Conservation (phyloP, 2,888 invertebrate genomes). For the Cerastis leucographa region DNA sequence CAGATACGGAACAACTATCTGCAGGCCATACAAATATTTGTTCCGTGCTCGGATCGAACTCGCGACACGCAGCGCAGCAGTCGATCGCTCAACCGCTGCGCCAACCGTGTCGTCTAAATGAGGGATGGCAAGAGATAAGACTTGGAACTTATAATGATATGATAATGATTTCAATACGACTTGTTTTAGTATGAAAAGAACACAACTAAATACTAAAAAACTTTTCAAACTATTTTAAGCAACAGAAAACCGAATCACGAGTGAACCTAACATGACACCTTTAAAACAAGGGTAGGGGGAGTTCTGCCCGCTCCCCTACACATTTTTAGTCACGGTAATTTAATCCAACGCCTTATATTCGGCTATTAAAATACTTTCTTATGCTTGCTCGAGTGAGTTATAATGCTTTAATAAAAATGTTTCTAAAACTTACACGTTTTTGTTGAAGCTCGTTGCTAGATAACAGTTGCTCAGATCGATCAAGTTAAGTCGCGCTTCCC, state of each 20-base stretch:
- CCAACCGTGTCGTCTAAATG: no score
- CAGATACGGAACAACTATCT: no score
- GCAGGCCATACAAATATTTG: no score
- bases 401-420: neutral
- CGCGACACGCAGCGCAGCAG: no score
- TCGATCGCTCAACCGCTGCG: no score
- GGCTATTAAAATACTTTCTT: constrained; percentile 39
- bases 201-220: neutral
- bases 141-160: no score
- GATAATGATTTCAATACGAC: no score
- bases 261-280: constrained; percentile 18
- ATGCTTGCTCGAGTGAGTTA: neutral
- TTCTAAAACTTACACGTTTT: neutral
- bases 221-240: neutral
- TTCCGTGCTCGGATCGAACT: no score
- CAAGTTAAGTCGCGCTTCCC: no score
- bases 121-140: no score
- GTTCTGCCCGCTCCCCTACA: constrained; percentile 5
- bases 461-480: no score
- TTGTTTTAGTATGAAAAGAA: no score
- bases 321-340: constrained; percentile 42
- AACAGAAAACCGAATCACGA: constrained; percentile 11
- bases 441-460: neutral
- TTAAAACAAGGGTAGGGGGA: constrained; percentile 8
- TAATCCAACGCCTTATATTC: constrained; percentile 30